Base-by-base conservation (phyloP, 2,797 vertebrate genomes). In the Coracias cyanogaster region DNA sequence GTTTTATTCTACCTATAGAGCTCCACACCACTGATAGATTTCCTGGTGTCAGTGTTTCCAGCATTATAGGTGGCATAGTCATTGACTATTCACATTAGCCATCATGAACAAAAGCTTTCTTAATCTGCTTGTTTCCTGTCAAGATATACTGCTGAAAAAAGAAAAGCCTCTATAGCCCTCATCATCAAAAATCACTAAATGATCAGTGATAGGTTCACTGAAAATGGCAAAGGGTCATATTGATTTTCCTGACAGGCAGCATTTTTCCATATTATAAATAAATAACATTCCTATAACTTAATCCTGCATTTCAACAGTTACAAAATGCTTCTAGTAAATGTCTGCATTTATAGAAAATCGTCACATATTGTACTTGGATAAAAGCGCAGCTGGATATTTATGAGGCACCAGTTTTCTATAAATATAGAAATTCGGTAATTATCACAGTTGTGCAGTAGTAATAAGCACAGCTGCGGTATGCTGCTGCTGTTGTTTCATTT, bases 391-490 rank as follows among this genome's bases (percentile, higher is more conserved):
- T 96, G 90, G 82, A 73, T 89, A 64, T 86, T 94, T 93, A 84
- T 70, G 66, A 94, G 55, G 31, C 45, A 82, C 7, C 7, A 84
- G 73, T 90, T 97, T 95, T 95, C 60, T 90, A 94, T 90, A 96
- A 96, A 97, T 93, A 89, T 10, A 96, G 76, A 94, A 89, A 93
- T 89, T 79, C 4, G 6, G 43, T 91, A 95, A 93, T 96, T 94
- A 83, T 76, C 84, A 88, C 51, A 79, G 84, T 72, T 84, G 51
- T 29, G 35, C 70, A 70, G 39, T 55, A 52, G 43, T 60, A 82
- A 80, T 89, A 94, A 93, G 66, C 82, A 77, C 91, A 94, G 85
- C 87, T 96, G 87, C 62, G 70, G 39, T 86, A 82, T 62, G 28
- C 3, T 91, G 55, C 33, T 46, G 61, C 58, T 74, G 21, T 64